Conservation (phyloP, 1,140 invertebrate genomes). For the Pachypsylla venusta region DNA sequence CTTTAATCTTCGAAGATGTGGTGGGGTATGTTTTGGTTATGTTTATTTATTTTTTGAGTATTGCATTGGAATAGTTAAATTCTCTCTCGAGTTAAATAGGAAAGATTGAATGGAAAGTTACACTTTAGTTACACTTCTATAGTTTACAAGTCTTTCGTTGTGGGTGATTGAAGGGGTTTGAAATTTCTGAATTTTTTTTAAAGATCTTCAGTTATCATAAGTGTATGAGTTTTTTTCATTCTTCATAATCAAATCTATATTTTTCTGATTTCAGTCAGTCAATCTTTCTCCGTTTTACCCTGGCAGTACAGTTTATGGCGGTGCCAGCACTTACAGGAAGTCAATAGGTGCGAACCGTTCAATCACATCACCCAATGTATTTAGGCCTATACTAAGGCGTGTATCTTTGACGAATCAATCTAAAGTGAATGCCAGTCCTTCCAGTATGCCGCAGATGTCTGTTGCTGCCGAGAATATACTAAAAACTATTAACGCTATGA, state of each 20-base stretch:
- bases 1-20: no score
- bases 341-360: constrained; percentile 8
- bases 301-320: constrained; percentile 62
- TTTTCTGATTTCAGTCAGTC: neutral
- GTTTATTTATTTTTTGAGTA: no score
- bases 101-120: no score
- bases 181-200: no score
- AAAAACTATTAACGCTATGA: neutral
- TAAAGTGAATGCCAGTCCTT: neutral
- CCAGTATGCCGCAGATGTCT: constrained; percentile 1
- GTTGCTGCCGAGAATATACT: neutral
- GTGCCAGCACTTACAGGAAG: constrained; percentile 43
- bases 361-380: constrained; percentile 8
- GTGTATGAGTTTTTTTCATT: no score
- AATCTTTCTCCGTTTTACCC: constrained; percentile 52
- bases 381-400: neutral
- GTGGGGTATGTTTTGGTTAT: no score
- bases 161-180: no score
- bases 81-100: no score
- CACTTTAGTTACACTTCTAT: no score
- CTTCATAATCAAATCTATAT: neutral
- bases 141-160: no score
- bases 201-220: no score
- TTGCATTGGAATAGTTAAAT: no score
- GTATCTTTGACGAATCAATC: neutral